These are phyloP conservation scores for Leptatherina wallacei DNA, from an alignment of 2,797 vertebrate species.

Conservation along the genomic window DNA sequence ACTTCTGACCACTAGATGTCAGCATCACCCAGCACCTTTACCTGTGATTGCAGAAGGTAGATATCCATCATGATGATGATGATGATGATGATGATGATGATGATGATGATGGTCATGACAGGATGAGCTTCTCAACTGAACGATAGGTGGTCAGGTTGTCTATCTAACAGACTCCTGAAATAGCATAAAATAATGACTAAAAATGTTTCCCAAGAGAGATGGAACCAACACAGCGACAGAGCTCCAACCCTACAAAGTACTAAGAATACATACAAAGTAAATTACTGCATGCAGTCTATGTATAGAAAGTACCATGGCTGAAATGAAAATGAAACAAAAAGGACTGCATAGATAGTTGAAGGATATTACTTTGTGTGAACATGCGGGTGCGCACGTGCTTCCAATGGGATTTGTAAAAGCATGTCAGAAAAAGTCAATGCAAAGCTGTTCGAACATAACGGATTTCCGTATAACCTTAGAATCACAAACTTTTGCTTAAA, in stretches of 20 bases:
- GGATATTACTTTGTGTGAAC: background rate
- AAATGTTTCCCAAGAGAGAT: background rate
- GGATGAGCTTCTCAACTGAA: conserved; percentile 2
- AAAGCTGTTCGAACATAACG: no score
- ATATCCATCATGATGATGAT: conserved; percentile 3
- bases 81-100: background rate
- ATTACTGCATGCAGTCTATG: background rate
- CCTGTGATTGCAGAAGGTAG: conserved; percentile 31
- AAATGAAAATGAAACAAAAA: background rate
- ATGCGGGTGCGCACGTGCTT: no score
- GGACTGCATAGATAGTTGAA: no score
- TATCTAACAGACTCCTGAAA: background rate
- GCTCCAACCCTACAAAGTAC: no score
- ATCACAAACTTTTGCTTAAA: no score
- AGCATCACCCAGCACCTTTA: conserved; percentile 64
- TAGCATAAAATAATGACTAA: background rate
- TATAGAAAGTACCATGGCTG: background rate
- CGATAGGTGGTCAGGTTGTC: background rate
- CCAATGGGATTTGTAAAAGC: no score
- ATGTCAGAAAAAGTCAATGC: no score
- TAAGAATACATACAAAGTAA: no score
- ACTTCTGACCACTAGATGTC: conserved; percentile 75
- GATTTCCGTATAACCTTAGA: no score
- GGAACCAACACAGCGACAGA: background rate
- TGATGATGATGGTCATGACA: background rate